These are phyloP conservation scores for Urocynchramus pylzowi DNA, from an alignment of 2,113 vertebrate genomes.

Conservation along the genomic window DNA sequence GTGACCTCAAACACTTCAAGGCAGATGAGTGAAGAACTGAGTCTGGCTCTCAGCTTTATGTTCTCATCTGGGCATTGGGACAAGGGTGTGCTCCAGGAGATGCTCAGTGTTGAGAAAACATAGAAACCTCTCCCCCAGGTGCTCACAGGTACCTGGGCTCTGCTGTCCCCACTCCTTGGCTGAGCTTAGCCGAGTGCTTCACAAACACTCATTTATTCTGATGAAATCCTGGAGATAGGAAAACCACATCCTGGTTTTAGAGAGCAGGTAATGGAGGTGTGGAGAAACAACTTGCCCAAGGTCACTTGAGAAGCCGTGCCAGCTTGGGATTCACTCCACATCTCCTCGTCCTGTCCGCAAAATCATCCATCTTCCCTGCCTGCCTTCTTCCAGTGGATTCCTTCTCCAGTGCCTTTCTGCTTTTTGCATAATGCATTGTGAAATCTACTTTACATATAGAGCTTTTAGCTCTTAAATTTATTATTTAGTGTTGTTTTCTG, in stretches of 20 bases:
- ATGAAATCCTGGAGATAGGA: background rate
- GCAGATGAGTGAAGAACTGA: background rate
- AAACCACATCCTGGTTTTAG: background rate
- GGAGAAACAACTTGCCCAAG: background rate
- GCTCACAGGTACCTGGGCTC: background rate
- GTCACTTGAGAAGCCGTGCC: background rate
- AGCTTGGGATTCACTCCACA: background rate
- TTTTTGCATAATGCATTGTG: background rate
- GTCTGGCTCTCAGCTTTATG: background rate
- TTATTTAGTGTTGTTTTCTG: background rate
- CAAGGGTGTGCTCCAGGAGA: background rate
- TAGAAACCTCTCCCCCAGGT: background rate
- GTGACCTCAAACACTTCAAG: background rate
- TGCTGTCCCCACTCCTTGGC: background rate
- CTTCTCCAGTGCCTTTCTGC: background rate
- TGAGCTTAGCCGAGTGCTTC: fast-evolving
- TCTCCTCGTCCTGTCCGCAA: background rate
- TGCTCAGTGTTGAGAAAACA: background rate
- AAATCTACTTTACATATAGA: background rate
- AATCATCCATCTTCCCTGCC: background rate
- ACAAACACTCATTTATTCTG: background rate
- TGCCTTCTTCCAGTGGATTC: background rate
- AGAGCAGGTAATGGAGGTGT: background rate
- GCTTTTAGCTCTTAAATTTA: background rate
- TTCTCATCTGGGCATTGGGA: fast-evolving